phyloP scores from a whole-genome alignment of 1,140 invertebrate genomes.

The Dreissena polymorpha region DNA sequence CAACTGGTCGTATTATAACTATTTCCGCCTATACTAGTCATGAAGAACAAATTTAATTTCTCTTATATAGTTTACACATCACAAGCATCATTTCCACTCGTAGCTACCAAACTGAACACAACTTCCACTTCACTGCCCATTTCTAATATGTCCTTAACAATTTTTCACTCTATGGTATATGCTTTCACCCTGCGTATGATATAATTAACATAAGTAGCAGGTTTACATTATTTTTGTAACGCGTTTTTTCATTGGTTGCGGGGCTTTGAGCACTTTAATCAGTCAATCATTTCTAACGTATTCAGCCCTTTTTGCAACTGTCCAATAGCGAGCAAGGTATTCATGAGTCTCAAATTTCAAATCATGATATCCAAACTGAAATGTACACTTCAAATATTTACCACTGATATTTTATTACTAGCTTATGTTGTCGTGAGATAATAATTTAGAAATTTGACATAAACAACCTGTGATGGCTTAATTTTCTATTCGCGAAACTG shows the following conservation, averaged over 20 bases:
- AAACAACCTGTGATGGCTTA: no score
- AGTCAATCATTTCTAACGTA: conserved; percentile 35
- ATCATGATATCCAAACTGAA: neutral
- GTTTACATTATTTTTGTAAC: conserved; percentile 43
- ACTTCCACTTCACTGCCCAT: conserved; percentile 36
- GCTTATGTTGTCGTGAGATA: no score
- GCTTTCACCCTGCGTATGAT: conserved; percentile 40
- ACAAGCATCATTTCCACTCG: no score
- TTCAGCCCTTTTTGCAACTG: neutral
- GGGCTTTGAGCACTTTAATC: conserved; percentile 28
- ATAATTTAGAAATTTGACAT: no score
- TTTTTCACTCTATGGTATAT: conserved; percentile 36
- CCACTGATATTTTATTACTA: neutral
- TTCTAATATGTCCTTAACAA: conserved; percentile 51
- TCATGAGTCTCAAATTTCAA: conserved; percentile 2
- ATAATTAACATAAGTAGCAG: conserved; percentile 52
- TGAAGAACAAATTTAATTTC: no score
- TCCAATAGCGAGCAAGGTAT: neutral
- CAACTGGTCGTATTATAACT: no score
- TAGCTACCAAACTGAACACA: neutral
- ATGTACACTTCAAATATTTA: neutral
- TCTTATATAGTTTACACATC: no score
- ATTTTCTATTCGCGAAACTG: no score
- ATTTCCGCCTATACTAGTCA: no score
- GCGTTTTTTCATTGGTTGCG: conserved; percentile 36